These are phyloP conservation scores for Hirudo medicinalis DNA, from an alignment of 1,140 invertebrate genomes.

Conservation along the genomic window DNA sequence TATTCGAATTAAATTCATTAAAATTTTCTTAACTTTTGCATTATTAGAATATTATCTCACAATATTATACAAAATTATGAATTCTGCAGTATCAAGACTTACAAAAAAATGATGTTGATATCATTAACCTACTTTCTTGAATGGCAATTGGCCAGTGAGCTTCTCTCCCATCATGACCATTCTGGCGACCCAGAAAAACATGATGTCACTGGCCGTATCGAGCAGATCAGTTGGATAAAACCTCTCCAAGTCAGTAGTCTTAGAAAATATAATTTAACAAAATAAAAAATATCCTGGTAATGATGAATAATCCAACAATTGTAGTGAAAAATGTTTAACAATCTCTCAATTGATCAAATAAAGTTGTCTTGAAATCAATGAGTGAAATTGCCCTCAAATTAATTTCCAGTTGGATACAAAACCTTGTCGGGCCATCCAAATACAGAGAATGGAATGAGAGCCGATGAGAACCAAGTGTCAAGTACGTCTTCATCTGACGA, in stretches of 20 bases:
- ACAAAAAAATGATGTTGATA: not conserved
- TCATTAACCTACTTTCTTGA: constrained; percentile 48
- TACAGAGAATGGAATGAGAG: constrained; percentile 86
- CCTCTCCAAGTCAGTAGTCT: constrained; percentile 41
- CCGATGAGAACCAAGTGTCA: constrained; percentile 98
- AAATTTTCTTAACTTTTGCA: no score
- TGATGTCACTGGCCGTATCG: constrained; percentile 95
- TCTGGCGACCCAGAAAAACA: constrained; percentile 98
- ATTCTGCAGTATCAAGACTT: not conserved
- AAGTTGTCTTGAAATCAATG: no score
- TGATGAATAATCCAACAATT: not conserved
- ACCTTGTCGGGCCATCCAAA: constrained; percentile 92
- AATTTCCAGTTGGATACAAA: not conserved
- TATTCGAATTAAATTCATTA: not conserved
- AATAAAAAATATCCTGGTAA: not conserved
- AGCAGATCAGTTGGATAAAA: constrained; percentile 87
- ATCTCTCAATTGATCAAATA: no score
- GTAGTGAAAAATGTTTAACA: no score
- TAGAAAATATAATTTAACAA: not conserved
- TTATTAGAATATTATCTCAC: no score
- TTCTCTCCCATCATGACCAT: constrained; percentile 96
- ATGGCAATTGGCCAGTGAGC: constrained; percentile 77
- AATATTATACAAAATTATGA: no score
- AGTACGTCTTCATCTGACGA: constrained; percentile 78
- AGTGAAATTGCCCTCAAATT: no score